These are phyloP conservation scores for Phorcus lineatus DNA, from an alignment of 2,888 invertebrate species.

Conservation along the genomic window DNA sequence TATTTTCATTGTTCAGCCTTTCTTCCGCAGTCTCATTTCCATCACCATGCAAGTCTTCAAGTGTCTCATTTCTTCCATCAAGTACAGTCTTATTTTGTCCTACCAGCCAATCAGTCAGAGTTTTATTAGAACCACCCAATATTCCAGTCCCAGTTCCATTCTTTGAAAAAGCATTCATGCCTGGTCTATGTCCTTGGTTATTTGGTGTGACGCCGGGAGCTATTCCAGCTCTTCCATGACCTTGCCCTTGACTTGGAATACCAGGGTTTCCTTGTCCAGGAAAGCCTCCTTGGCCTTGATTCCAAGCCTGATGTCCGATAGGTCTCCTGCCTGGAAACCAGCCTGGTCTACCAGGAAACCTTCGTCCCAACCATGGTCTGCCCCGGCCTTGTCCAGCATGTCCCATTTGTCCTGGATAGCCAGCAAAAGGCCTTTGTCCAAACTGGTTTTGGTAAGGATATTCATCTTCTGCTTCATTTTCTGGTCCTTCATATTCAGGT, in stretches of 20 bases:
- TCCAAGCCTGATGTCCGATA: not conserved
- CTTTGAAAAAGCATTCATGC: not conserved
- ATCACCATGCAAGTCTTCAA: not conserved
- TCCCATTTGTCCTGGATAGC: not conserved
- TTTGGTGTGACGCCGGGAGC: not conserved
- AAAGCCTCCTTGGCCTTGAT: not conserved
- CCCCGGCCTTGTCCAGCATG: no score
- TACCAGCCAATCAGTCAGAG: not conserved
- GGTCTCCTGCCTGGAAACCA: not conserved
- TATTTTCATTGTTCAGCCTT: not conserved
- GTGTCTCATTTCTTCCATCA: not conserved
- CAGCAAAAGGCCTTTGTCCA: no score
- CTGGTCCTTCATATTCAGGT: not conserved
- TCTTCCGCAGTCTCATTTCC: not conserved
- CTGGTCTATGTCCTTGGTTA: not conserved
- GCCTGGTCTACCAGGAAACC: not conserved
- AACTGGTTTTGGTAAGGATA: no score
- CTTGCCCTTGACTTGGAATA: not conserved
- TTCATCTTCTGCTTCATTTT: not conserved
- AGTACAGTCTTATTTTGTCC: not conserved
- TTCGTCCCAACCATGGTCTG: not conserved
- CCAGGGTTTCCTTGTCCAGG: not conserved
- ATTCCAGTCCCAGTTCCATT: not conserved
- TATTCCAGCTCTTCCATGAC: not conserved
- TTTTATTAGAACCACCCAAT: not conserved